Conservation (phyloP, 2,888 invertebrate species). For the Coenonympha arcania region DNA sequence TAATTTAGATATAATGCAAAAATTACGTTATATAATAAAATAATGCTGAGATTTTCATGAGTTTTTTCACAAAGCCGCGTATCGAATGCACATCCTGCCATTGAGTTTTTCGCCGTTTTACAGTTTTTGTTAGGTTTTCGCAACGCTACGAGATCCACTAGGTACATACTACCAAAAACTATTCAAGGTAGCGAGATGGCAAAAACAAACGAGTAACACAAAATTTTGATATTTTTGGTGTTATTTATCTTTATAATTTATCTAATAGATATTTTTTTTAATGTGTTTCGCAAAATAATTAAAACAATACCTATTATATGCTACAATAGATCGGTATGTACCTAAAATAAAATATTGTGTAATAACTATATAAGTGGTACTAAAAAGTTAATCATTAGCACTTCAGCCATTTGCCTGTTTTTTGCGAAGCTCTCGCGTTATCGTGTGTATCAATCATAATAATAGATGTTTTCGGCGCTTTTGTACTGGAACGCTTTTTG, state of each 20-base stretch:
- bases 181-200: too few relatives aligned
- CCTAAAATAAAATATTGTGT: conserved; percentile 2
- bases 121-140: conserved; percentile 29
- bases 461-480: background rate
- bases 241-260: too few relatives aligned
- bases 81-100: conserved; percentile 36
- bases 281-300: too few relatives aligned
- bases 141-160: conserved; percentile 19
- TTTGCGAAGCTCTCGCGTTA: conserved; percentile 1
- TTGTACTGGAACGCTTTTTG: background rate
- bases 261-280: too few relatives aligned
- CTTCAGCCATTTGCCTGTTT: conserved; percentile 3
- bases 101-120: conserved; percentile 30
- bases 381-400: background rate
- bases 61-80: conserved; percentile 38
- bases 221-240: too few relatives aligned
- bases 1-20: background rate
- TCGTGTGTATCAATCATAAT: conserved; percentile 10
- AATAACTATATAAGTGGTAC: conserved; percentile 8
- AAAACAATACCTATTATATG: too few relatives aligned
- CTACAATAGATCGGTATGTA: too few relatives aligned
- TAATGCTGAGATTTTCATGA: conserved; percentile 13
- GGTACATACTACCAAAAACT: background rate
- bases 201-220: too few relatives aligned
- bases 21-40: background rate